Percentiles rank a stretch among this genome's conserved stretches.
These are phyloP conservation scores for Agriopis leucophaearia DNA, from an alignment of 2,888 invertebrate genomes.

Conservation along the genomic window DNA sequence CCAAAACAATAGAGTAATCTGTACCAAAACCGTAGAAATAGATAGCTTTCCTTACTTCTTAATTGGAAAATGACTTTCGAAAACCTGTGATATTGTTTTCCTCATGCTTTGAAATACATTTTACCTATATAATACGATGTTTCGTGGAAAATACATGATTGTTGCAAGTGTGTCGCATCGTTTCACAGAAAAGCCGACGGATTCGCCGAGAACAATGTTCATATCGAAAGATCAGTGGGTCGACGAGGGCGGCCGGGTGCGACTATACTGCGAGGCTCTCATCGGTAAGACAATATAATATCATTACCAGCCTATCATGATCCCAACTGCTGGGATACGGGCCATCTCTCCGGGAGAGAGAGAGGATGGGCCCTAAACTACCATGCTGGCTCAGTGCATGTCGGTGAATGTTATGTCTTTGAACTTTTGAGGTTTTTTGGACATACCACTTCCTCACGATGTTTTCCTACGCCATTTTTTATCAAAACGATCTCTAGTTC, in stretches of 20 bases:
- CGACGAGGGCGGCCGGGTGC: slow-evolving; percentile 87
- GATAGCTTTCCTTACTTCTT: not conserved
- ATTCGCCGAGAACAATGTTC: slow-evolving; percentile 89
- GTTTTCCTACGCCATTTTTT: too few species aligned
- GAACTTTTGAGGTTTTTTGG: too few species aligned
- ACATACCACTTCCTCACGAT: too few species aligned
- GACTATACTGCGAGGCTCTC: slow-evolving; percentile 92
- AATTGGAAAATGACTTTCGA: not conserved
- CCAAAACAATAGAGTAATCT: too few species aligned
- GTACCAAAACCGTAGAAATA: not conserved
- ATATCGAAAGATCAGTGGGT: slow-evolving; percentile 88
- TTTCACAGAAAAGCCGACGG: slow-evolving; percentile 88
- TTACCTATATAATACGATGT: not conserved
- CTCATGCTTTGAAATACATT: slow-evolving; percentile 7
- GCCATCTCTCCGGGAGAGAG: too few species aligned
- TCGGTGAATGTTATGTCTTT: too few species aligned
- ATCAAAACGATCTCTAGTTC: too few species aligned
- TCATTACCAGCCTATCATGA: too few species aligned
- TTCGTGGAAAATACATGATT: slow-evolving; percentile 51
- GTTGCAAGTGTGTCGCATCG: slow-evolving; percentile 38
- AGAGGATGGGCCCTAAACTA: too few species aligned
- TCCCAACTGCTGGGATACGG: too few species aligned
- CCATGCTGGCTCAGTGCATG: too few species aligned
- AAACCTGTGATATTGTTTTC: slow-evolving; percentile 12
- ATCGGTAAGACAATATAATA: slow-evolving; percentile 86